Percentiles rank a stretch among this genome's conserved stretches.
Evolutionary conservation across 2,888 invertebrate genomes (phyloP).

Genomic region (Galeruca laticollis): DNA sequence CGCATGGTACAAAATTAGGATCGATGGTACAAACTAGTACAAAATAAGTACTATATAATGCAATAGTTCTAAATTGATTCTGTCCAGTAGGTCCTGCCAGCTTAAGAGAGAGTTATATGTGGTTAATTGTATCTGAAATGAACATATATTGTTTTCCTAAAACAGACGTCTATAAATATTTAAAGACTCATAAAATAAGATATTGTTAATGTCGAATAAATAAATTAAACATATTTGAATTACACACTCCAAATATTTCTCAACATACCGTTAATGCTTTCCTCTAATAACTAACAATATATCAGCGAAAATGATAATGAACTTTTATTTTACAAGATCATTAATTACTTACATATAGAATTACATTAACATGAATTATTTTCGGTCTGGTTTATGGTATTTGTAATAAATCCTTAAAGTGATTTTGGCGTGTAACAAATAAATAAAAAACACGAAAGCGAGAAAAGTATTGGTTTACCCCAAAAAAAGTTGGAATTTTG

Average conservation of each 20-base stretch:
- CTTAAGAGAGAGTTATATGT: too few species aligned
- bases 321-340: conserved; percentile 9
- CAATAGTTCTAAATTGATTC: too few species aligned
- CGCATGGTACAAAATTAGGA: too few species aligned
- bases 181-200: neutral
- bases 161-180: too few species aligned
- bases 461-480: too few species aligned
- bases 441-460: neutral
- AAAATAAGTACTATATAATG: too few species aligned
- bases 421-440: neutral
- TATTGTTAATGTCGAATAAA: neutral
- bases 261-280: conserved; percentile 19
- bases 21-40: too few species aligned
- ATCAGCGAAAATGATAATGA: conserved; percentile 11
- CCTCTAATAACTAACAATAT: conserved; percentile 1
- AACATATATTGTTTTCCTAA: too few species aligned
- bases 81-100: too few species aligned
- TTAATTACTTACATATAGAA: conserved; percentile 6
- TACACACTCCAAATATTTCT: conserved; percentile 21
- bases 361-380: neutral
- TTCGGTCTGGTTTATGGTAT: neutral
- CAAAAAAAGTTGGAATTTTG: too few species aligned
- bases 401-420: neutral
- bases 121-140: too few species aligned
- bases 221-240: neutral